Base-by-base conservation (phyloP, 2,113 vertebrate genomes). In the Ciconia boyciana region DNA sequence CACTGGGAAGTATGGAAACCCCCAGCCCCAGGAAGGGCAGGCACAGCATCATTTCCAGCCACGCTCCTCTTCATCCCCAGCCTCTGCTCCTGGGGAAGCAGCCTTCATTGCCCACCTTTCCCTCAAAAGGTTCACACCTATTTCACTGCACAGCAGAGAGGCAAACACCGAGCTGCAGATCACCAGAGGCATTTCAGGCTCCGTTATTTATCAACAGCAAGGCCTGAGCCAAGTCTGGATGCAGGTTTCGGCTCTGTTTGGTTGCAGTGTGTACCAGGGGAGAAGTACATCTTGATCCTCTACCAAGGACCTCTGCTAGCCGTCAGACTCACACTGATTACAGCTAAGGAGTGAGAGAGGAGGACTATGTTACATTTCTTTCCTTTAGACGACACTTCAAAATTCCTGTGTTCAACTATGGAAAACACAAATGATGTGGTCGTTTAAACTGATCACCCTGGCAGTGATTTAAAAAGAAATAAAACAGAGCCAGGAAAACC, bases 381-480 rank as follows among this genome's bases (percentile, higher is more conserved):
- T 75, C 70, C 65, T 91, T 92, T 31, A 87, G 65, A 91, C 49
- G 89, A 41, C 0, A 0, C 58, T 94, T 84, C 78, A 75, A 44
- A 92, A 78, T 78, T 87, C 46, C 29, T 36, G 21, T 43, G 43
- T 72, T 95, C 4, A 5, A 79, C 74, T 89, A 51, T 2, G 7
- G 87, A 89, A 89, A 89, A 85, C 44, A 6, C n/a, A 89, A 96
- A 96, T 46, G 31, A 61, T 87, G 89, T 75, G 72, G 65, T 79
- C 74, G 49, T 94, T 96, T 85, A 82, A 95, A 90, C 44, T 46
- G 65, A 96, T 87, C 39, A 22, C 77, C 70, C 70, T 93, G 74
- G 81, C 83, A 83, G 65, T 14, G 25, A 61, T 93, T 93, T 91
- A 95, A 87, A 96, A 95, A 87, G 87, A 79, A 91, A 65, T 5